Conservation (phyloP, 2,113 vertebrate species). For the Anguilla rostrata region DNA sequence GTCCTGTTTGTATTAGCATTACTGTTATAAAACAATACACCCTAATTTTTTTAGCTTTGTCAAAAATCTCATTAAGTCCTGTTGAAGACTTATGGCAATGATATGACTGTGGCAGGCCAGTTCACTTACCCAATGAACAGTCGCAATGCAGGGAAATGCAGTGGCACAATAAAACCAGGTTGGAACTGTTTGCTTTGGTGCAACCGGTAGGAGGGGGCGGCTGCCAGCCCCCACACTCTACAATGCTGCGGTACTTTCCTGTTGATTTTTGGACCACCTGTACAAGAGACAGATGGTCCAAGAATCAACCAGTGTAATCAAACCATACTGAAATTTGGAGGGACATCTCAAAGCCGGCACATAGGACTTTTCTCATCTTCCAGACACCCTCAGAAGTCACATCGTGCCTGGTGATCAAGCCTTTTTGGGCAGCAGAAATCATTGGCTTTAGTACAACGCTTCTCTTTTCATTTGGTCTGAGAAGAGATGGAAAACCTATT, state of each 20-base stretch:
- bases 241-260: not conserved
- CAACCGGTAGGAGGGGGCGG: no score
- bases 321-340: not conserved
- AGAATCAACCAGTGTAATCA: not conserved
- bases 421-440: not conserved
- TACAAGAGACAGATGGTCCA: not conserved
- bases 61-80: no score
- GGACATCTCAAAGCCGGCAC: not conserved
- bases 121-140: no score
- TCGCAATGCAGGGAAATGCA: no score
- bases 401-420: not conserved
- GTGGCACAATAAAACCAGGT: no score
- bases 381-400: not conserved
- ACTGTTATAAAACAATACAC: no score
- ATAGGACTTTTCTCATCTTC: not conserved
- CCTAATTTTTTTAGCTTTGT: no score
- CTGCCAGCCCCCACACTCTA: not conserved
- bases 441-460: not conserved
- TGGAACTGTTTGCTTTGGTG: no score
- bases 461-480: not conserved
- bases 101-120: no score
- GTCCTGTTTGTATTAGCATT: no score
- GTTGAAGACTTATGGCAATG: no score
- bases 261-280: not conserved
- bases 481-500: not conserved